Evolutionary conservation across 2,888 invertebrate species (phyloP).

Genomic region (Phalangium opilio): DNA sequence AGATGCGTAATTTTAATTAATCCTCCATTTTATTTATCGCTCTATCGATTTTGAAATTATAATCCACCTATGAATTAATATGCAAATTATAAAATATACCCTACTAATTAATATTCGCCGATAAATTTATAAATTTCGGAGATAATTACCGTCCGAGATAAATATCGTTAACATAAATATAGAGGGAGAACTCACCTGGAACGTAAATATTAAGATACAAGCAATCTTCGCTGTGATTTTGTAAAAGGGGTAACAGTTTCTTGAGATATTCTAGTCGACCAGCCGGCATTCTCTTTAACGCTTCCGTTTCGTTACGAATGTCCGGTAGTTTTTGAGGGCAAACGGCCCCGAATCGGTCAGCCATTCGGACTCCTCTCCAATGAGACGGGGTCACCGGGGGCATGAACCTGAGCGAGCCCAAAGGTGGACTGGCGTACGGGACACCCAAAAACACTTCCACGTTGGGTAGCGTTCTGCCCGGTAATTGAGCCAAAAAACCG

Average conservation of each 20-base stretch:
- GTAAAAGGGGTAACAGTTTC: conserved; percentile 63
- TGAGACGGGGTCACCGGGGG: conserved; percentile 65
- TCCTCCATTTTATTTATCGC: too few relatives aligned
- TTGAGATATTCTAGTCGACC: conserved; percentile 76
- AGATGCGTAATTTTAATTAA: too few relatives aligned
- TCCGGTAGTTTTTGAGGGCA: conserved; percentile 56
- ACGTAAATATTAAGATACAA: conserved; percentile 90
- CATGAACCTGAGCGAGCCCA: conserved; percentile 62
- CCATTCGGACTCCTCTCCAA: conserved; percentile 57
- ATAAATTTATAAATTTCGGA: too few relatives aligned
- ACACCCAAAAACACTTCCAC: conserved; percentile 34
- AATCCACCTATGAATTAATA: too few relatives aligned
- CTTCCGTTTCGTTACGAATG: conserved; percentile 55
- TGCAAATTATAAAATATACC: too few relatives aligned
- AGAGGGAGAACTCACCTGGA: conserved; percentile 46
- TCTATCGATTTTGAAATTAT: too few relatives aligned
- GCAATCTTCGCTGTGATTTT: conserved; percentile 93
- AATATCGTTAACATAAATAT: too few relatives aligned
- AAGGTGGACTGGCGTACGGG: conserved; percentile 32
- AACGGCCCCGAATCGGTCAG: conserved; percentile 56
- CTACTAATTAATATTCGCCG: too few relatives aligned
- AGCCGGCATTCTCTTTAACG: conserved; percentile 72
- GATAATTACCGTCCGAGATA: too few relatives aligned
- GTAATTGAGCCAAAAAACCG: conserved; percentile 31
- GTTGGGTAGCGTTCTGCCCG: conserved; percentile 38